phyloP scores from a whole-genome alignment of 2,797 vertebrate genomes.

The Cichlasoma orientale region DNA sequence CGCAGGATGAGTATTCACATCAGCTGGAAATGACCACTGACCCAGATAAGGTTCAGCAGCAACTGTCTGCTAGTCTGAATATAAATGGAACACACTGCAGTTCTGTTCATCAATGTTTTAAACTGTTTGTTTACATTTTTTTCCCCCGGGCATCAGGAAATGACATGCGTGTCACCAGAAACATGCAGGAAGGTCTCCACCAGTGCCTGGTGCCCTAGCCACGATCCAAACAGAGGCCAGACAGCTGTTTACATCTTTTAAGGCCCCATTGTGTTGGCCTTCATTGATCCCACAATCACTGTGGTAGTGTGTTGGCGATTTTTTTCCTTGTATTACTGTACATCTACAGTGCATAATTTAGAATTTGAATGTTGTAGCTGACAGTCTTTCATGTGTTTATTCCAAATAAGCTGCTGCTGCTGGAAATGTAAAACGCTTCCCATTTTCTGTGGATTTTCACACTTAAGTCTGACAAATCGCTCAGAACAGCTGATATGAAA shows the following conservation, averaged over 20 bases:
- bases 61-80: slow-evolving; percentile 9
- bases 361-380: neutral
- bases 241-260: neutral
- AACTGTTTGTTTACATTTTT: neutral
- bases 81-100: neutral
- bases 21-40: slow-evolving; percentile 44
- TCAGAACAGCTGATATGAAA: neutral
- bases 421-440: neutral
- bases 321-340: neutral
- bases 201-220: too few relatives aligned
- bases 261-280: neutral
- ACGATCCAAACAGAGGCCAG: too few relatives aligned
- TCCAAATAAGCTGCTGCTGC: neutral
- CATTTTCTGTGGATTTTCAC: neutral
- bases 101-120: neutral
- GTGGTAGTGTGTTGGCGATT: neutral
- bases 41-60: slow-evolving; percentile 35
- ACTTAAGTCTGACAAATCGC: neutral
- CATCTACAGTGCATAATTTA: neutral
- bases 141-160: too few relatives aligned
- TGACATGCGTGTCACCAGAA: too few relatives aligned
- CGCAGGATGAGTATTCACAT: slow-evolving; percentile 50
- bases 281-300: neutral
- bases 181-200: too few relatives aligned
- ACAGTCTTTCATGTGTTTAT: neutral